Evolutionary conservation across 2,797 vertebrate species (phyloP), one percentile per base, ranked within the genome.

Genomic region (Schizopygopsis malacanthus): DNA sequence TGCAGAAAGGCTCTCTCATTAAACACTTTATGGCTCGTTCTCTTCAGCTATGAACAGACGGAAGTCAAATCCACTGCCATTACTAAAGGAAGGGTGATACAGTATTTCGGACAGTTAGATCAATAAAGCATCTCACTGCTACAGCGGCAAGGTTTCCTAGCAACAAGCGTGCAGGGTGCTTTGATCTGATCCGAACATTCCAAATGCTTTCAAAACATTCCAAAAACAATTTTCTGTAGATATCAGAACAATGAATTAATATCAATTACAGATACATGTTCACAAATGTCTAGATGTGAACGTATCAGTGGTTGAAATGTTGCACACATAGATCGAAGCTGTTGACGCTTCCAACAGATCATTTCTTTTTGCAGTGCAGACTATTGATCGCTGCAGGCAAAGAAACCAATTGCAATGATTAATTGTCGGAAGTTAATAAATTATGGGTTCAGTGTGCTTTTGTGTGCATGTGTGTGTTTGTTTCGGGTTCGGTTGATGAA

Each of bases 91-190:
- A 87, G 45, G 47, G 41, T 81, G 37, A 86, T 84, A 82, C 73
- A 82, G 88, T 90, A 86, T 83, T 87, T 85, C 25, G 59, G 90
- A 88, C 81, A 89, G 85, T 63, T 70, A 63, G 78, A 89, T 90
- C 88, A 84, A 90, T 90, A 85, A 80, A 43, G 82, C 77, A 86
- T 85, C 45, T 28, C 75, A 72, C 81, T 43, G 78, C 79, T 81
- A 84, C 67, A 20, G 33, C 76, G 56, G 56, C 72, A 86, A 67
- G 85, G 87, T 90, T 89, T 80, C 89, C 85, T 89, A 90, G 88
- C 89, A 90, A 89, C 89, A 89, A 82, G 39, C 13, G 3, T 25
- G 39, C 81, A 33, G 63, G 28, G 10, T 39, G 63, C 59, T 85
- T 85, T 89, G 79, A 84, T 87, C 77, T 39, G 50, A 63, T 81